Evolutionary conservation across 2,888 invertebrate genomes (phyloP).

Genomic region (Agapostemon virescens): DNA sequence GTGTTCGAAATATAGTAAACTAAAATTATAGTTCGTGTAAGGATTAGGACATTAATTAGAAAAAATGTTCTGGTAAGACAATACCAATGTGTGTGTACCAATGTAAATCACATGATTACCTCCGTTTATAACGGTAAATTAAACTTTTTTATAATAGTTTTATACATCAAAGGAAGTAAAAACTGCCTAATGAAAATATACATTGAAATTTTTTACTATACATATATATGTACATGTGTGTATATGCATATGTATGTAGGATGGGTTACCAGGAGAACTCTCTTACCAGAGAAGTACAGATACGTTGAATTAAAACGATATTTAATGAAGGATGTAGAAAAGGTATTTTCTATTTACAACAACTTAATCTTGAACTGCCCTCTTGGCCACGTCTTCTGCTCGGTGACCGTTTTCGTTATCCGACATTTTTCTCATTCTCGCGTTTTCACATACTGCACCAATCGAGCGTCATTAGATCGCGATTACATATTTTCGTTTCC

Average conservation of each 20-base stretch:
- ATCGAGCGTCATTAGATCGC: background rate
- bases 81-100: slow-evolving; percentile 28
- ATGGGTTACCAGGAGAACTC: slow-evolving; percentile 2
- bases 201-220: slow-evolving; percentile 60
- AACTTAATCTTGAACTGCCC: background rate
- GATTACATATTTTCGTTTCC: slow-evolving; percentile 1
- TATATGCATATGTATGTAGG: slow-evolving; percentile 19
- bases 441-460: background rate
- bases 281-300: background rate
- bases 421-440: background rate
- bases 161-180: slow-evolving; percentile 51
- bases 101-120: slow-evolving; percentile 62
- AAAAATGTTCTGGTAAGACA: slow-evolving; percentile 39
- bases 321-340: background rate
- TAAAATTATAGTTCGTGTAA: slow-evolving; percentile 64
- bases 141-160: slow-evolving; percentile 56
- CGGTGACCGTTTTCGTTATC: background rate
- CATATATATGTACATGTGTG: slow-evolving; percentile 28
- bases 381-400: background rate
- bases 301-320: background rate
- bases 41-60: slow-evolving; percentile 65
- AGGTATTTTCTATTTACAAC: too few species aligned
- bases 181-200: slow-evolving; percentile 66
- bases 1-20: slow-evolving; percentile 53
- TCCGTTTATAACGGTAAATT: slow-evolving; percentile 50